Evolutionary conservation across 2,113 vertebrate species (phyloP), one percentile per base, ranked within the genome.

Genomic region (Scortum barcoo): DNA sequence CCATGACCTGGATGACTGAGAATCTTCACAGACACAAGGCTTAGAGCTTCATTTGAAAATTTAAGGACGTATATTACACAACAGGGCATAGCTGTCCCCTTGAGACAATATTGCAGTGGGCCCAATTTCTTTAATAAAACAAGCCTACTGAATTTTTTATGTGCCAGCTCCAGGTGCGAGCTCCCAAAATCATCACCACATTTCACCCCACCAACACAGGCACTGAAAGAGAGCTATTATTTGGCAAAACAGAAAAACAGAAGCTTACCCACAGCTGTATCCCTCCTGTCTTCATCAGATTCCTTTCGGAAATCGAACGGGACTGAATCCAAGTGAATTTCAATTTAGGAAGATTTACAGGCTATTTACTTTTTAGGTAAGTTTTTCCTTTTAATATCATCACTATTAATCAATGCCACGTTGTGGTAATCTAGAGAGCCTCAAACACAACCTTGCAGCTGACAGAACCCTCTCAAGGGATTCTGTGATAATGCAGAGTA

Each of bases 401-500:
- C 81, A 84, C 87, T 82, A 89, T 94, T 92, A 94, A 93, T 94
- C 92, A 94, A 72, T 73, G 88, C 60, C 83, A 36, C 81, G 76
- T 88, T 90, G 91, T 89, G 81, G 91, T 89, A 91, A 93, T 94
- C 91, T 87, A 82, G 58, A 75, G 74, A 82, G 90, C 80, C 82
- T 90, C 88, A 87, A 91, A 94, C 81, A 84, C 90, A 94, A 88
- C 92, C 84, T 88, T 88, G 88, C 88, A 78, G 89, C 91, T 91
- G 93, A 95, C 93, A 93, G 93, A 87, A 89, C 53, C 79, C 90
- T 94, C 94, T 93, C 93, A 70, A 72, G 93, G 94, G 93, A 94
- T 82, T 86, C 82, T 87, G 84, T 89, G 93, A 94, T 95, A 94
- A 95, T 93, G 93, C 93, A 86, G 91, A 94, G 93, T 95, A 94